Base-by-base conservation (phyloP, 1,140 invertebrate species). In the Lepidurus packardi region DNA sequence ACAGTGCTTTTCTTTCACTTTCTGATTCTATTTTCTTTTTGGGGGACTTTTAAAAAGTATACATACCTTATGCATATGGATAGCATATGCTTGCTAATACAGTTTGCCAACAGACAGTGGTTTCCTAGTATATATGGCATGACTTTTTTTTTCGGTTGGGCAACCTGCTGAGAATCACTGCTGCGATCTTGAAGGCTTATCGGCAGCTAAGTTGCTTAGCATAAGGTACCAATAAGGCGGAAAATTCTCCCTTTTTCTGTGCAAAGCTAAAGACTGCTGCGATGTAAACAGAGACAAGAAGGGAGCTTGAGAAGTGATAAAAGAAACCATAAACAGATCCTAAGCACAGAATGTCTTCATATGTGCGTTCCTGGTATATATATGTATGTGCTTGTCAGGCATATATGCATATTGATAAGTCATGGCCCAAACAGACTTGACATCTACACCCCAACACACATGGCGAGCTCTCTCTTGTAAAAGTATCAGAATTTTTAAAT, bases 331-430 rank as follows among this genome's bases (percentile, higher is more conserved):
- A 65, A 65, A 65, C 53, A 65, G 9, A 65, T 65, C 53, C 53
- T 21, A 65, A 65, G 53, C 21, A 13, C 13, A 21, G 9, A 65
- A 65, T 65, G 53, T 65, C 53, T 65, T 65, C 53, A 65, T 65
- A 65, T 13, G 53, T n/a, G 53, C 53, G n/a, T 21, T 21, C 21
- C 21, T 65, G 53, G 16, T 65, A 65, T 65, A 65, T 65, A 65
- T 13, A 65, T 65, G 16, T 21, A n/a, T 65, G 4, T n/a, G 21
- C 53, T 65, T 65, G 21, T 65, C 53, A 65, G 16, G 16, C 53
- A 65, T 65, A 65, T 65, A 65, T 65, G 53, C 53, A 65, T 65
- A 65, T 65, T 65, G 53, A 65, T 65, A 65, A 65, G 53, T 65
- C 53, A 65, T 65, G 53, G 53, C 53, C 53, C 21, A 7, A 65